phyloP scores from a whole-genome alignment of 1,140 invertebrate species.

The Euwallacea similis region DNA sequence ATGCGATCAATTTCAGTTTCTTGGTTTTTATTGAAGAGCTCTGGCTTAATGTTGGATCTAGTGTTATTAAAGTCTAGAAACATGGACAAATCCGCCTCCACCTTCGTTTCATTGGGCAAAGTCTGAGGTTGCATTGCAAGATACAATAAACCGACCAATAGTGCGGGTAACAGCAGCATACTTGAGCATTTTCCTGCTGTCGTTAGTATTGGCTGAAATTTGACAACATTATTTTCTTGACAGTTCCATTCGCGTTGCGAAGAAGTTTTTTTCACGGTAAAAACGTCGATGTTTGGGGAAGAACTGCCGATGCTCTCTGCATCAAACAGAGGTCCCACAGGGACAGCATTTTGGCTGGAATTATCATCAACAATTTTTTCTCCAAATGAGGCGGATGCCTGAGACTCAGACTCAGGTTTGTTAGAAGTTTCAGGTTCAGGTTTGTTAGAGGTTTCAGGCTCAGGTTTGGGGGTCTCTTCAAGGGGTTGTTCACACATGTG shows the following conservation, averaged over 20 bases:
- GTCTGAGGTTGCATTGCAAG: constrained; percentile 10
- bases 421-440: too few species aligned
- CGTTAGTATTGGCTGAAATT: not conserved
- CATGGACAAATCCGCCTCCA: not conserved
- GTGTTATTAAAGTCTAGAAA: constrained; percentile 17
- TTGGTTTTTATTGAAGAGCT: constrained; percentile 10
- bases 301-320: constrained; percentile 13
- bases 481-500: constrained; percentile 10
- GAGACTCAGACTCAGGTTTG: not conserved
- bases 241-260: not conserved
- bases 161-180: constrained; percentile 5
- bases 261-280: constrained; percentile 16
- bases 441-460: not conserved
- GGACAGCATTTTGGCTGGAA: not conserved
- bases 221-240: too few species aligned
- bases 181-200: constrained; percentile 8
- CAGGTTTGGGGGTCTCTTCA: not conserved
- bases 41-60: not conserved
- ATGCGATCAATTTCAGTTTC: constrained; percentile 10
- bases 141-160: constrained; percentile 19
- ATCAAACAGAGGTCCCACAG: constrained; percentile 23
- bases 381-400: not conserved
- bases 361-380: constrained; percentile 18
- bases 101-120: not conserved
- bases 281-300: constrained; percentile 21